phyloP scores from a whole-genome alignment of 2,888 invertebrate genomes.

The Noctuana brunneofusca region DNA sequence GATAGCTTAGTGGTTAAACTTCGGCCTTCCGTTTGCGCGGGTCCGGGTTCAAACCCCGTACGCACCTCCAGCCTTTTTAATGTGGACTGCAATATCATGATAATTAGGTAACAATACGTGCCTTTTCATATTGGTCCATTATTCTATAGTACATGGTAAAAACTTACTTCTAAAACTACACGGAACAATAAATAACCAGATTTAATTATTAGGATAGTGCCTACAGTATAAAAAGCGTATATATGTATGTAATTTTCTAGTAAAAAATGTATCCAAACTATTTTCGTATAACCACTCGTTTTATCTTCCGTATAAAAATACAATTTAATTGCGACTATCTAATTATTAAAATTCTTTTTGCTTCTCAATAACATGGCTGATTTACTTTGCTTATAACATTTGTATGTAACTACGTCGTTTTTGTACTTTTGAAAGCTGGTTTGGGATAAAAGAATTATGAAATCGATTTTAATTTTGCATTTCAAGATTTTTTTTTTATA shows the following conservation, averaged over 20 bases:
- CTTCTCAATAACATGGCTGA: background rate
- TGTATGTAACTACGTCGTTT: too few relatives aligned
- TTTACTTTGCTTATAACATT: background rate
- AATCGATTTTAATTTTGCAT: too few relatives aligned
- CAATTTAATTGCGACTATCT: conserved; percentile 9
- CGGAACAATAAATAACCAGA: conserved; percentile 23
- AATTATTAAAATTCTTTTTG: background rate
- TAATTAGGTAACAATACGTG: conserved; percentile 7
- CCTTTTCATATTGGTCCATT: conserved; percentile 17
- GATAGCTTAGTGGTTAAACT: too few relatives aligned
- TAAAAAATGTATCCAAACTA: conserved; percentile 4
- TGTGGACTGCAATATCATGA: background rate
- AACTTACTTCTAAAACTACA: conserved; percentile 6
- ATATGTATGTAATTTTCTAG: conserved; percentile 1
- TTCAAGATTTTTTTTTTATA: too few relatives aligned
- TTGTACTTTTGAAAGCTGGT: too few relatives aligned
- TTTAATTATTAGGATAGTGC: conserved; percentile 8
- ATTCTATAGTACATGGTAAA: conserved; percentile 15
- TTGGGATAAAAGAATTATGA: too few relatives aligned
- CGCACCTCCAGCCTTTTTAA: too few relatives aligned
- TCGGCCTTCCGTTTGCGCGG: too few relatives aligned
- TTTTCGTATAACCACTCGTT: background rate
- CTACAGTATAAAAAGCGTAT: conserved; percentile 16
- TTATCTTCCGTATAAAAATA: conserved; percentile 12
- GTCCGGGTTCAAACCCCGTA: too few relatives aligned